phyloP scores from a whole-genome alignment of 2,113 vertebrate species.

The Myodes glareolus region DNA sequence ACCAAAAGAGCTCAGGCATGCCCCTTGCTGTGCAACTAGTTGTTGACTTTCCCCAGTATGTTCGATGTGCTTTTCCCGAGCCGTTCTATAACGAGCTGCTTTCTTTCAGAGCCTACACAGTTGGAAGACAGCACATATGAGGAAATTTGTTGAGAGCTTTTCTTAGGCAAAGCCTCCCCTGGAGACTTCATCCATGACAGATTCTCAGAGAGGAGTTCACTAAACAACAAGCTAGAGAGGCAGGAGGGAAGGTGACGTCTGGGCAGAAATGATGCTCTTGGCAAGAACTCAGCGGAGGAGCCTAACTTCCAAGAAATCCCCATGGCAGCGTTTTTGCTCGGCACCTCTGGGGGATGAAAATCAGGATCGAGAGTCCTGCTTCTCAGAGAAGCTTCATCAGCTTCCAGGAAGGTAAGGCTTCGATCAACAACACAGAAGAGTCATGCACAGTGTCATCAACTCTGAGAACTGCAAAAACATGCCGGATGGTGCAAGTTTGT shows the following conservation, averaged over 20 bases:
- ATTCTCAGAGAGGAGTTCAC: neutral
- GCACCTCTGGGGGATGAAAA: neutral
- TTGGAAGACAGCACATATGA: neutral
- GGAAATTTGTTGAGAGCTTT: neutral
- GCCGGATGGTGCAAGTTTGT: slow-evolving; percentile 42
- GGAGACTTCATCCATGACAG: neutral
- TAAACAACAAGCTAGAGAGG: neutral
- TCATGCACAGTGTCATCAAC: slow-evolving; percentile 53
- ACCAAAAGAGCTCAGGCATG: neutral
- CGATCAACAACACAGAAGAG: slow-evolving; percentile 46
- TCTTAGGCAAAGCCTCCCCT: neutral
- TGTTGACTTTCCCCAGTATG: neutral
- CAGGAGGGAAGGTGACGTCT: neutral
- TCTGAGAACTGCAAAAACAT: slow-evolving; percentile 75
- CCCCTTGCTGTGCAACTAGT: neutral
- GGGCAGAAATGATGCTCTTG: neutral
- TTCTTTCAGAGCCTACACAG: neutral
- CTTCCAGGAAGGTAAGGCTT: slow-evolving; percentile 67
- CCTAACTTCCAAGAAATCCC: slow-evolving; percentile 53
- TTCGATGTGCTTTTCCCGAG: neutral
- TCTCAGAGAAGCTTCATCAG: slow-evolving; percentile 24
- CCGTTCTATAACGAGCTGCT: neutral
- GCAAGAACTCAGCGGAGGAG: neutral
- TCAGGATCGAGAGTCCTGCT: neutral
- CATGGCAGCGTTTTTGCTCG: neutral